phyloP scores from a whole-genome alignment of 2,888 invertebrate species.

The Troglohyphantes excavatus region DNA sequence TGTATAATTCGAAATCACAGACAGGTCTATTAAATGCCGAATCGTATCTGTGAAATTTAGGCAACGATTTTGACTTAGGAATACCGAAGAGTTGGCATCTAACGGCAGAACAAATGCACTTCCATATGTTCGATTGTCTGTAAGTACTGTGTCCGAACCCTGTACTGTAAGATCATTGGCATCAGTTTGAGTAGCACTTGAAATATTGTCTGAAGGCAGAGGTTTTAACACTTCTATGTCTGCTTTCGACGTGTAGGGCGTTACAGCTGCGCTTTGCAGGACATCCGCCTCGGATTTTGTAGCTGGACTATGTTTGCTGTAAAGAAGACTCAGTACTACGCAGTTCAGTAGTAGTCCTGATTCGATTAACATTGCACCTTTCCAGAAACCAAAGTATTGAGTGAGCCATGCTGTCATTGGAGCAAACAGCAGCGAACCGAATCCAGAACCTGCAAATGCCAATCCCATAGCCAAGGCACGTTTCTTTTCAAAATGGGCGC shows the following conservation, averaged over 20 bases:
- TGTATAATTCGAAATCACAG: constrained; percentile 90
- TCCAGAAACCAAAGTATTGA: constrained; percentile 88
- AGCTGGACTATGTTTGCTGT: constrained; percentile 86
- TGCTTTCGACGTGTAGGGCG: too few relatives aligned
- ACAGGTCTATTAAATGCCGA: constrained; percentile 91
- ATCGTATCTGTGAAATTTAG: constrained; percentile 86
- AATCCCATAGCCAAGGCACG: constrained; percentile 87
- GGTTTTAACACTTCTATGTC: too few relatives aligned
- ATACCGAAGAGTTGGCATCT: neutral
- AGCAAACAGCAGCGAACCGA: constrained; percentile 90
- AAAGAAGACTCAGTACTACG: constrained; percentile 93
- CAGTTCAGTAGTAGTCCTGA: constrained; percentile 94
- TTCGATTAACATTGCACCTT: constrained; percentile 93
- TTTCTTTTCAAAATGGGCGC: constrained; percentile 96
- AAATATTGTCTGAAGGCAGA: too few relatives aligned
- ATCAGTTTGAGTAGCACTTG: too few relatives aligned
- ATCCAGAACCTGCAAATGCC: constrained; percentile 94
- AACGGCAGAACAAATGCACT: neutral
- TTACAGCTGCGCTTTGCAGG: too few relatives aligned
- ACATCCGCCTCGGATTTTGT: neutral
- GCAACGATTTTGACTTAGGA: constrained; percentile 84
- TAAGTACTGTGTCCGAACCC: too few relatives aligned
- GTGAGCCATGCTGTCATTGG: constrained; percentile 85
- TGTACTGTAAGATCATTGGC: too few relatives aligned
- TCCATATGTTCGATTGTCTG: neutral